Conservation (phyloP, 1,140 invertebrate species). For the fruit fly (Drosophila melanogaster) region DNA sequence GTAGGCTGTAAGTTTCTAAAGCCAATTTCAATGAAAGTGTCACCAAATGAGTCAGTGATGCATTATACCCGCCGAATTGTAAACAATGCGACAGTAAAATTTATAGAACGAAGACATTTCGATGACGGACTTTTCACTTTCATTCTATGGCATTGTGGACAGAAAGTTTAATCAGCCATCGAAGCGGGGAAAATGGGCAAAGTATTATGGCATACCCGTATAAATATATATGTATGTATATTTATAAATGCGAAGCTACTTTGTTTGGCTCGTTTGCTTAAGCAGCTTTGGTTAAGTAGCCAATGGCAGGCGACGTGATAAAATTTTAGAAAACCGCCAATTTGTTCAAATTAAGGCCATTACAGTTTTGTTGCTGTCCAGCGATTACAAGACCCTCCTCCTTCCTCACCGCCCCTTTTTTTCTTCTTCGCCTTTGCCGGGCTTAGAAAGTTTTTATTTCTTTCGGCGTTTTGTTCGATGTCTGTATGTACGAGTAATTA, state of each 20-base stretch:
- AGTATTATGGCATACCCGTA: conserved; percentile 41
- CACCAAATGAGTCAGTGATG: conserved; percentile 4
- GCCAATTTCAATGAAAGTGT: conserved; percentile 1
- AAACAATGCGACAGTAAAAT: conserved; percentile 13
- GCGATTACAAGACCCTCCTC: conserved; percentile 43
- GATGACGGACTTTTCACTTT: conserved; percentile 65
- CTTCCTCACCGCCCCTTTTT: neutral
- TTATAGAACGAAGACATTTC: conserved; percentile 55
- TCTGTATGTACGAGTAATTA: conserved; percentile 33
- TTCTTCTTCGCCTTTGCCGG: conserved; percentile 18
- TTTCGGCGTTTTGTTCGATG: conserved; percentile 31
- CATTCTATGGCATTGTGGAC: conserved; percentile 55
- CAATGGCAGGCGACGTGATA: conserved; percentile 68
- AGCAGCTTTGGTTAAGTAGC: conserved; percentile 55
- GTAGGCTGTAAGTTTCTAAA: neutral
- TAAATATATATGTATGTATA: conserved; percentile 15
- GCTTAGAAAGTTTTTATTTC: conserved; percentile 72
- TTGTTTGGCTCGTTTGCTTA: conserved; percentile 53
- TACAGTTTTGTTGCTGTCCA: conserved; percentile 53
- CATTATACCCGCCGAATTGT: conserved; percentile 25
- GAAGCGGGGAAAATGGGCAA: conserved; percentile 46
- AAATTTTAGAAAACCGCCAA: conserved; percentile 81
- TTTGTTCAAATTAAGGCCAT: conserved; percentile 76
- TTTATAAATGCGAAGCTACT: conserved; percentile 16
- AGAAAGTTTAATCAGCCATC: conserved; percentile 56